These are phyloP conservation scores for Hermaeophaga mercurialis DNA, from an alignment of 2,888 invertebrate genomes.

Conservation along the genomic window DNA sequence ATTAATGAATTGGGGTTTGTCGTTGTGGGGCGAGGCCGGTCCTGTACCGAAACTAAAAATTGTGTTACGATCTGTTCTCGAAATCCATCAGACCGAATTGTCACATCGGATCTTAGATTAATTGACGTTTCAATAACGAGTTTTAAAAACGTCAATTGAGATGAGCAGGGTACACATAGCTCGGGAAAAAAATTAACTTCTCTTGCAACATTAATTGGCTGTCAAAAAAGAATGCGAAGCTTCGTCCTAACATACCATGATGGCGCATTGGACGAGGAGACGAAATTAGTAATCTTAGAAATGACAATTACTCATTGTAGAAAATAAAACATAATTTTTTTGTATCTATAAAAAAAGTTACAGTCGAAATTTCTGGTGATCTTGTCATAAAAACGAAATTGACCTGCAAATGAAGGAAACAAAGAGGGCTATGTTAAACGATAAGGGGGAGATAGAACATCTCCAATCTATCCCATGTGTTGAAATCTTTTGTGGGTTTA, in stretches of 20 bases:
- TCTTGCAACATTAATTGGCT: slow-evolving; percentile 47
- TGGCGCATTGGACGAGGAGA: no score
- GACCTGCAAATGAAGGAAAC: not conserved
- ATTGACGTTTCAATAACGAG: slow-evolving; percentile 53
- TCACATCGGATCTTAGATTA: slow-evolving; percentile 40
- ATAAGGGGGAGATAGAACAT: slow-evolving; percentile 28
- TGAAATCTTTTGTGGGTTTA: slow-evolving; percentile 26
- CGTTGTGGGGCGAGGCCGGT: not conserved
- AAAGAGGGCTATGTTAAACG: slow-evolving; percentile 7
- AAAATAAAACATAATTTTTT: no score
- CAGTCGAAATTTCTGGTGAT: no score
- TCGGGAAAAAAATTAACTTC: slow-evolving; percentile 40
- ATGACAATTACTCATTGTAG: no score
- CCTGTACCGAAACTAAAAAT: slow-evolving; percentile 18
- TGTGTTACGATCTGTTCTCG: slow-evolving; percentile 28
- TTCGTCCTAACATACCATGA: slow-evolving; percentile 1
- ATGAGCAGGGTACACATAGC: slow-evolving; percentile 40
- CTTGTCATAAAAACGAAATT: slow-evolving; percentile 7
- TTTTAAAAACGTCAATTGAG: slow-evolving; percentile 53
- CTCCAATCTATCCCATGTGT: slow-evolving; percentile 17
- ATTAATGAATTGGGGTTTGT: no score
- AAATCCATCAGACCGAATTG: slow-evolving; percentile 43
- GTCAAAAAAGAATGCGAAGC: slow-evolving; percentile 42
- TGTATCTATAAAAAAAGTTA: no score
- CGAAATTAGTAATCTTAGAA: no score